Evolutionary conservation across 2,888 invertebrate species (phyloP).

Genomic region (Cosmia pyralina): DNA sequence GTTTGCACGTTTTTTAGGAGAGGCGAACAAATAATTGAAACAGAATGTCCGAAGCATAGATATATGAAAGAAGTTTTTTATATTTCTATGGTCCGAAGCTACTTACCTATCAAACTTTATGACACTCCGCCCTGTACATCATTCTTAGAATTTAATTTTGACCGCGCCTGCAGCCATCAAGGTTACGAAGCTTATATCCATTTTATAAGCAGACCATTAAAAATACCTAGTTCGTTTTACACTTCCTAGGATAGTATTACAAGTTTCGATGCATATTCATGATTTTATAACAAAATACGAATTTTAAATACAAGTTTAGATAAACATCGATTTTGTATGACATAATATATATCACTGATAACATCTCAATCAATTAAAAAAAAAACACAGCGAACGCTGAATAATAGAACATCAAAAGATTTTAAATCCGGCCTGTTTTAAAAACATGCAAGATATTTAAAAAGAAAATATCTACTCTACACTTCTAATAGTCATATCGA

Average conservation of each 20-base stretch:
- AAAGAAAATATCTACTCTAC: conserved; percentile 10
- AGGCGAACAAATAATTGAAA: background rate
- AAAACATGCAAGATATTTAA: conserved; percentile 11
- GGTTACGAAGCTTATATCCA: background rate
- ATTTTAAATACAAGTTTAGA: conserved; percentile 26
- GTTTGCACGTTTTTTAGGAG: too few relatives aligned
- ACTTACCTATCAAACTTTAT: background rate
- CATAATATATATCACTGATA: conserved; percentile 29
- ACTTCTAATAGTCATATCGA: background rate
- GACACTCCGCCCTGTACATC: background rate
- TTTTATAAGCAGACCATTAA: background rate
- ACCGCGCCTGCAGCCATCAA: background rate
- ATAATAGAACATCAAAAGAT: conserved; percentile 32
- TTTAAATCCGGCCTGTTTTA: conserved; percentile 3
- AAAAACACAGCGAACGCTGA: background rate
- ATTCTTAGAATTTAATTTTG: background rate
- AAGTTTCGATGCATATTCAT: conserved; percentile 20
- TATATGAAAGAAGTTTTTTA: too few relatives aligned
- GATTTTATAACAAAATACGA: conserved; percentile 9
- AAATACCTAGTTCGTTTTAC: background rate
- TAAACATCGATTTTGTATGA: conserved; percentile 13
- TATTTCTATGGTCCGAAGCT: too few relatives aligned
- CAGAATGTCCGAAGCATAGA: background rate
- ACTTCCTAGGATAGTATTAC: conserved; percentile 46
- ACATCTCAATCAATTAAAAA: conserved; percentile 32